These are phyloP conservation scores for Cactoblastis cactorum DNA, from an alignment of 2,888 invertebrate genomes.

Conservation along the genomic window DNA sequence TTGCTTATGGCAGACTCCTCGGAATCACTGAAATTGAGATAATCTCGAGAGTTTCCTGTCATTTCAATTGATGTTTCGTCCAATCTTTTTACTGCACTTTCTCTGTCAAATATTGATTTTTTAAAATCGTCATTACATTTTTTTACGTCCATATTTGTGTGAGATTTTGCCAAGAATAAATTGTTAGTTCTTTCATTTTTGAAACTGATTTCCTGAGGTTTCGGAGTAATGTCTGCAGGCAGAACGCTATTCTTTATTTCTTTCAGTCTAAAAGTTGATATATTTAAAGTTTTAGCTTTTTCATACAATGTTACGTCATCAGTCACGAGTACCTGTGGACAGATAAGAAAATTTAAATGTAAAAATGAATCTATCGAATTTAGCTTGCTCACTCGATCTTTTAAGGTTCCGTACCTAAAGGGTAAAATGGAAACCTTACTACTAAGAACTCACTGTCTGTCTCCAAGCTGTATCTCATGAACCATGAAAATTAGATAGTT, in stretches of 20 bases:
- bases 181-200: slow-evolving; percentile 16
- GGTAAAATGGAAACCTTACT: too few species aligned
- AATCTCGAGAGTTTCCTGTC: neutral
- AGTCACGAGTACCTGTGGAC: slow-evolving; percentile 40
- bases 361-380: neutral
- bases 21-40: slow-evolving; percentile 1
- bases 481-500: too few species aligned
- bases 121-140: neutral
- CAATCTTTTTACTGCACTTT: neutral
- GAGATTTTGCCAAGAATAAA: slow-evolving; percentile 16
- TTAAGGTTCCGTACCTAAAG: too few species aligned
- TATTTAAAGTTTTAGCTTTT: slow-evolving; percentile 27
- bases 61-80: slow-evolving; percentile 3
- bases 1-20: neutral
- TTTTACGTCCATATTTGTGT: neutral
- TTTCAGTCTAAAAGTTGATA: slow-evolving; percentile 30
- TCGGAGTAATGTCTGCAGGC: slow-evolving; percentile 16
- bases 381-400: too few species aligned
- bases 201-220: slow-evolving; percentile 15
- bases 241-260: slow-evolving; percentile 31
- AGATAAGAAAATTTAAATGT: neutral
- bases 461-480: too few species aligned
- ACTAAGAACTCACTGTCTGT: too few species aligned
- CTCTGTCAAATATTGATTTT: slow-evolving; percentile 5
- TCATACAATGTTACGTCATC: slow-evolving; percentile 30